These are phyloP conservation scores for Antrozous pallidus DNA, from an alignment of 2,797 vertebrate species.

Conservation along the genomic window DNA sequence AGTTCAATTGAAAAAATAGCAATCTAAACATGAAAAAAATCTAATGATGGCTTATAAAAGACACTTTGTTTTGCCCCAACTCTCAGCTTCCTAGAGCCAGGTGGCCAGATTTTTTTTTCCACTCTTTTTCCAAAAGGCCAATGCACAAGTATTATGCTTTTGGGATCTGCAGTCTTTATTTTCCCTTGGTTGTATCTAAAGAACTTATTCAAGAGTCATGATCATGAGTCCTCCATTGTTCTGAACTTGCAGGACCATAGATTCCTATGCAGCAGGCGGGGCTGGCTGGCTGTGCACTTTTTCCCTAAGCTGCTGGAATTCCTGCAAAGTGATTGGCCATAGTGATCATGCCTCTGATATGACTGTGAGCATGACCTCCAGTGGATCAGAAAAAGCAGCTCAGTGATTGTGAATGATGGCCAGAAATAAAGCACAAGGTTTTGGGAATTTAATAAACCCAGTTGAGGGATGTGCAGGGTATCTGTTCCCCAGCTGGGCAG, in stretches of 20 bases:
- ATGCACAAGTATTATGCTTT: conserved; percentile 75
- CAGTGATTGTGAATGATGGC: conserved; percentile 72
- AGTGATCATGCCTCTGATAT: conserved; percentile 64
- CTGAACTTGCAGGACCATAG: conserved; percentile 57
- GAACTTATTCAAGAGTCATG: conserved; percentile 6
- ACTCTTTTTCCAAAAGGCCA: conserved; percentile 78
- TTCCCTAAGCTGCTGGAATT: conserved; percentile 77
- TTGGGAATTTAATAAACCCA: conserved; percentile 44
- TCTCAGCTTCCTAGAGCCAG: conserved; percentile 78
- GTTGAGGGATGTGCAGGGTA: conserved; percentile 41
- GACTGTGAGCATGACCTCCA: conserved; percentile 67
- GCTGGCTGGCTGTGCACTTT: conserved; percentile 73
- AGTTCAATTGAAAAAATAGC: conserved; percentile 62
- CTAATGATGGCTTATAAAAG: conserved; percentile 76
- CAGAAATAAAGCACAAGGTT: conserved; percentile 83
- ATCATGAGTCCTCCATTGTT: conserved; percentile 15
- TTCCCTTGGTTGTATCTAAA: conserved; percentile 70
- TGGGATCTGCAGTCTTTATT: conserved; percentile 71
- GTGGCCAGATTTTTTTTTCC: conserved; percentile 80
- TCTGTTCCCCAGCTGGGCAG: conserved; percentile 15
- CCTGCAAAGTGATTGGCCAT: conserved; percentile 61
- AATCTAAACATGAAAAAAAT: conserved; percentile 58
- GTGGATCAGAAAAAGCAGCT: conserved; percentile 61
- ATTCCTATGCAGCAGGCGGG: conserved; percentile 70
- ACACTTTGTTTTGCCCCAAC: conserved; percentile 78